Conservation (phyloP, 2,888 invertebrate species). For the Macrophya annulata region DNA sequence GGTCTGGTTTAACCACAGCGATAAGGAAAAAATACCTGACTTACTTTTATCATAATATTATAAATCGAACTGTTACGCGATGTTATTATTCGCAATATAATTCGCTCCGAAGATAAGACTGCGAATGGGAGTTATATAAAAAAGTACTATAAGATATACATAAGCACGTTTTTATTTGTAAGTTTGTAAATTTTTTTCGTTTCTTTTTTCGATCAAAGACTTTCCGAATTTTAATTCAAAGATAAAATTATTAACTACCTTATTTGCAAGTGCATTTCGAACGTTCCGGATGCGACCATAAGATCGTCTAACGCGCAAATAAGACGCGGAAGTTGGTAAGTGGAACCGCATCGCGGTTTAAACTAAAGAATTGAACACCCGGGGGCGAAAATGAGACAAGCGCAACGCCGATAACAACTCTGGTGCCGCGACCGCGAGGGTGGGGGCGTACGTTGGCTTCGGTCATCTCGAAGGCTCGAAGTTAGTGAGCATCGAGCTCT, state of each 20-base stretch:
- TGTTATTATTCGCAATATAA: not conserved
- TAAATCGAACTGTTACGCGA: not conserved
- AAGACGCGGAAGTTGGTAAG: conserved; percentile 10
- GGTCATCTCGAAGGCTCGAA: conserved; percentile 58
- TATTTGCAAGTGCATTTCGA: not conserved
- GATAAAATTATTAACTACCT: no score
- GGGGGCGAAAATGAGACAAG: not conserved
- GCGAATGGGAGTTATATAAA: not conserved
- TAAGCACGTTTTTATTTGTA: not conserved
- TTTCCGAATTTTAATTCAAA: not conserved
- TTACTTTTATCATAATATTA: not conserved
- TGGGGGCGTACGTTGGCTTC: conserved; percentile 58
- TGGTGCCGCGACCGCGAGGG: conserved; percentile 46
- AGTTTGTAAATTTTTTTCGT: not conserved
- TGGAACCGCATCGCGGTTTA: conserved; percentile 9
- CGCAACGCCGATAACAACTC: conserved; percentile 46
- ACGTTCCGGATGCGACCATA: not conserved
- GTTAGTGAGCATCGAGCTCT: conserved; percentile 75
- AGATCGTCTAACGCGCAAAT: not conserved
- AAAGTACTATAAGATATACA: not conserved
- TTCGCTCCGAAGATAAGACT: not conserved
- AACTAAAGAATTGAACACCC: not conserved
- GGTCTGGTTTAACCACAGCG: not conserved
- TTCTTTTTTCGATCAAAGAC: not conserved
- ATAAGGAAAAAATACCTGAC: not conserved